Conservation (phyloP, 1,140 invertebrate species). For the Trichonephila inaurata region DNA sequence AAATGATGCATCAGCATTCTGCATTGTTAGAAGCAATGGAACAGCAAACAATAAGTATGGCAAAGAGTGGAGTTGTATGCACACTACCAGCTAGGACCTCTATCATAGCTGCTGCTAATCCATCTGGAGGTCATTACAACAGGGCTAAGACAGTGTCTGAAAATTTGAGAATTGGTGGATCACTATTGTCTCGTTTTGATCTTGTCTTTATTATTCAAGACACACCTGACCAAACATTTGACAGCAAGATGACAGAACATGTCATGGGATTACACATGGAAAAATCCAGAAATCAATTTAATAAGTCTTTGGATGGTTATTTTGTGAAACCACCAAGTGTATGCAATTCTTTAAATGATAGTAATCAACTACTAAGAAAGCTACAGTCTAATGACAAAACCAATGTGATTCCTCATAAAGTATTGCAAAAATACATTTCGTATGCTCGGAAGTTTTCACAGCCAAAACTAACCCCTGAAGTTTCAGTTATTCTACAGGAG, state of each 20-base stretch:
- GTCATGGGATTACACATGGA: conserved; percentile 87
- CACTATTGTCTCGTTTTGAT: conserved; percentile 95
- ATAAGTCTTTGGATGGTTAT: neutral
- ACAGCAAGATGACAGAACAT: conserved; percentile 89
- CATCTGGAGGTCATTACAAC: conserved; percentile 93
- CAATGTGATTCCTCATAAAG: conserved; percentile 87
- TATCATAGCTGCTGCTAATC: conserved; percentile 95
- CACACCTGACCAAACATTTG: conserved; percentile 88
- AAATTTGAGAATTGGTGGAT: conserved; percentile 92
- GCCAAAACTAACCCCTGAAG: conserved; percentile 87
- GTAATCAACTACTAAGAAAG: conserved; percentile 18
- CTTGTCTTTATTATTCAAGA: conserved; percentile 95
- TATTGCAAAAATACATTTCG: conserved; percentile 94
- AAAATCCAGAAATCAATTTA: conserved; percentile 11
- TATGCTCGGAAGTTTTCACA: conserved; percentile 94
- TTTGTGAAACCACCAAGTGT: neutral
- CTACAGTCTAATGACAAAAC: conserved; percentile 82
- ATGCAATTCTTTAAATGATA: neutral
- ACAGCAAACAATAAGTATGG: conserved; percentile 93
- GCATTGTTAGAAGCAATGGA: conserved; percentile 96
- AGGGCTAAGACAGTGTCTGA: conserved; percentile 92
- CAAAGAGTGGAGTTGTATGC: conserved; percentile 91
- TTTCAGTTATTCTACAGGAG: conserved; percentile 86
- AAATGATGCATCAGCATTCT: conserved; percentile 89
- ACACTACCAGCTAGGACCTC: conserved; percentile 90